These are phyloP conservation scores for Axis porcinus DNA, from an alignment of 2,113 vertebrate genomes.

Conservation along the genomic window DNA sequence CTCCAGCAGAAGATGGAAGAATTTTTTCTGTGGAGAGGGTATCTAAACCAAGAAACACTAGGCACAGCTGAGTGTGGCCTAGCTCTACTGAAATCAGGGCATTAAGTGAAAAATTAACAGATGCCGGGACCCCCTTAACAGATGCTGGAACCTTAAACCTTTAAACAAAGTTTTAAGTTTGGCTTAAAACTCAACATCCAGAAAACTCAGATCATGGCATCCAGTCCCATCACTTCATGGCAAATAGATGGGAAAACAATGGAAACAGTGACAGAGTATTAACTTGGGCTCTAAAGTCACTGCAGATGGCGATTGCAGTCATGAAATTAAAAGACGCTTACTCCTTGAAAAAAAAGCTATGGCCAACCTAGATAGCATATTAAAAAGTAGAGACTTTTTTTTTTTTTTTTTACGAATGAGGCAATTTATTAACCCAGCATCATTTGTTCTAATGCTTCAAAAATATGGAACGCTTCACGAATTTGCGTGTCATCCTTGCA, in stretches of 20 bases:
- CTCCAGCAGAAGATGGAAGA: neutral
- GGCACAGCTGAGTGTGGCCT: neutral
- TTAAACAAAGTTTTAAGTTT: neutral
- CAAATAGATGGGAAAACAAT: neutral
- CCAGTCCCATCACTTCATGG: neutral
- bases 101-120: neutral
- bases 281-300: neutral
- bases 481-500: too few relatives aligned
- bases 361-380: neutral
- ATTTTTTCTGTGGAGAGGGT: neutral
- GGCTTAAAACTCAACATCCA: neutral
- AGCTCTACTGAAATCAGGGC: neutral
- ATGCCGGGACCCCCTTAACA: neutral
- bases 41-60: neutral
- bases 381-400: neutral
- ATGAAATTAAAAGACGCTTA: neutral
- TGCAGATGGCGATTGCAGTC: neutral
- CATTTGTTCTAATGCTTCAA: too few relatives aligned
- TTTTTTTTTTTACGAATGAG: too few relatives aligned
- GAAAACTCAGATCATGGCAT: neutral
- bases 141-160: neutral
- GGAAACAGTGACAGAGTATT: neutral
- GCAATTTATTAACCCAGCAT: too few relatives aligned
- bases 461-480: too few relatives aligned
- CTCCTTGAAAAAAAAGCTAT: neutral